phyloP scores from a whole-genome alignment of 2,113 vertebrate genomes.

The Ramphastos sulfuratus region DNA sequence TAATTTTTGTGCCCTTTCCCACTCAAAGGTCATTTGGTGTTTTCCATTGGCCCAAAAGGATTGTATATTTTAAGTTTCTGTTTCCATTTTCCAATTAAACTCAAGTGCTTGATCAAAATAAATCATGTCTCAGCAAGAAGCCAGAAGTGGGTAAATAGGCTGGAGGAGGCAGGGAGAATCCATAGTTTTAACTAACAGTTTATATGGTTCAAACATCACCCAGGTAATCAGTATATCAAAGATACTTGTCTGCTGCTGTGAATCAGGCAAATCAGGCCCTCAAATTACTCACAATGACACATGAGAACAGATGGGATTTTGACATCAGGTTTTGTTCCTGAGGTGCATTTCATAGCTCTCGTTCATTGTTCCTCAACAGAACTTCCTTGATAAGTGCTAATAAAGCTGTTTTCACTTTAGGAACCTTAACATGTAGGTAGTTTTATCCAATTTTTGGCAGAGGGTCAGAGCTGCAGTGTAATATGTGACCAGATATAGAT shows the following conservation, averaged over 20 bases:
- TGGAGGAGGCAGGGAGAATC: neutral
- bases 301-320: neutral
- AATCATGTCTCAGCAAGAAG: constrained; percentile 32
- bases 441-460: neutral
- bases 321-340: constrained; percentile 27
- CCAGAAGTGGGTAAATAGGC: neutral
- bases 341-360: neutral
- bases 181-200: neutral
- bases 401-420: neutral
- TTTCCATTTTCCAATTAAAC: constrained; percentile 47
- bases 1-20: neutral
- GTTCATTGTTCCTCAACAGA: neutral
- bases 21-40: neutral
- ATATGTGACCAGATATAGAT: fast-evolving
- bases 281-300: constrained; percentile 27
- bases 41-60: neutral
- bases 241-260: neutral
- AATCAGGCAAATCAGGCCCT: neutral
- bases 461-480: neutral
- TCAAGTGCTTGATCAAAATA: constrained; percentile 42
- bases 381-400: neutral
- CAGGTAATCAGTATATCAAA: constrained; percentile 40
- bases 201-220: neutral
- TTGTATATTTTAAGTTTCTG: neutral
- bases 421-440: neutral